Evolutionary conservation across 2,797 vertebrate species (phyloP).

Genomic region (Linurgus olivaceus): DNA sequence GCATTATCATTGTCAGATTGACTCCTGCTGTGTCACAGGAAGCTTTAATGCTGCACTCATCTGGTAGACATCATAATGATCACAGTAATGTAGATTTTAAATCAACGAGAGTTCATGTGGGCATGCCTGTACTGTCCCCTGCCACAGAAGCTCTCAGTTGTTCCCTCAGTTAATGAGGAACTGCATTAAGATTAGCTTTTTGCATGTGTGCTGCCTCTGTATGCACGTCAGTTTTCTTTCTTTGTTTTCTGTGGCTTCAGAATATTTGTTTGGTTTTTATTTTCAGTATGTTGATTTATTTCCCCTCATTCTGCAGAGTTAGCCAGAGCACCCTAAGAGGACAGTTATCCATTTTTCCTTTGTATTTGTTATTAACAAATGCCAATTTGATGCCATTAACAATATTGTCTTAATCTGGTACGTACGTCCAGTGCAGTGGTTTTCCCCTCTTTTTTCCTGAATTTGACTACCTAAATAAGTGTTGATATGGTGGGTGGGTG

Average conservation of each 20-base stretch:
- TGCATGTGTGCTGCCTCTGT: not conserved
- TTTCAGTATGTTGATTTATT: not conserved
- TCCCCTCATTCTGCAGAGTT: slow-evolving; percentile 23
- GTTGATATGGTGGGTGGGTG: not conserved
- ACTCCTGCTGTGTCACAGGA: not conserved
- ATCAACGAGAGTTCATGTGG: not conserved
- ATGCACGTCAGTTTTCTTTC: not conserved
- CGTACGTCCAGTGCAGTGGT: not conserved
- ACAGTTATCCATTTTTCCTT: slow-evolving; percentile 25
- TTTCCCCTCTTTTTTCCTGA: not conserved
- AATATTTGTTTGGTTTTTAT: not conserved
- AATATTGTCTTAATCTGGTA: not conserved
- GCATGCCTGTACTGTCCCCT: not conserved
- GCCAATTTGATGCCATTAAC: not conserved
- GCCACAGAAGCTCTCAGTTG: not conserved
- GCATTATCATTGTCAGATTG: not conserved
- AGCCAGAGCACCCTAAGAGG: slow-evolving; percentile 44
- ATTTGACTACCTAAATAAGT: not conserved
- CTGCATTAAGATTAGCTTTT: not conserved
- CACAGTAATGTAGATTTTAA: not conserved
- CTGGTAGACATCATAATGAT: rapidly evolving
- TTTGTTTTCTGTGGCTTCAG: not conserved
- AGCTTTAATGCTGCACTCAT: not conserved
- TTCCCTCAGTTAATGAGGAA: not conserved
- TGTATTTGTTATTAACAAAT: not conserved